Evolutionary conservation across 1,140 invertebrate genomes (phyloP).

Genomic region (Drosophila lacertosa): DNA sequence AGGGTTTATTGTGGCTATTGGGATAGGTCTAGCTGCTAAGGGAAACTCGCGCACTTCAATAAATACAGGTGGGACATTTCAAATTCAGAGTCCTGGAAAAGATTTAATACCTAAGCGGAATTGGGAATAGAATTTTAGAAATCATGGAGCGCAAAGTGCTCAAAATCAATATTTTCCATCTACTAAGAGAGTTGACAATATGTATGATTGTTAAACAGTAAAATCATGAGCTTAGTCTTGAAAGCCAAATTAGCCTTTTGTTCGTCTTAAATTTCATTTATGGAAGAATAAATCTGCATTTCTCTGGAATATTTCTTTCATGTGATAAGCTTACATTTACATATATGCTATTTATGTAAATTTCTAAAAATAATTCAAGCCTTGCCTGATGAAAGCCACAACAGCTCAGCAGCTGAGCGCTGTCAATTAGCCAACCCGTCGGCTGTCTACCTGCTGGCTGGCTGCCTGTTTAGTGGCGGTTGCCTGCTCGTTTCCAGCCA

Average conservation of each 20-base stretch:
- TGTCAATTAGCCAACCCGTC: conserved; percentile 64
- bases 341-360: background rate
- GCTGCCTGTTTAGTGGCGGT: background rate
- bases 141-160: background rate
- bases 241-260: no score
- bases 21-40: conserved; percentile 13
- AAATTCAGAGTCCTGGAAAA: background rate
- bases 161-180: no score
- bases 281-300: background rate
- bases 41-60: conserved; percentile 1
- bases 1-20: conserved; percentile 16
- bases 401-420: conserved; percentile 41
- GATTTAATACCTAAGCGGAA: conserved; percentile 13
- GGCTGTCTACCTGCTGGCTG: background rate
- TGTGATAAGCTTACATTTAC: background rate
- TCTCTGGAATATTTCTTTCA: background rate
- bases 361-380: background rate
- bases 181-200: no score
- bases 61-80: background rate
- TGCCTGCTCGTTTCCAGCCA: conserved; percentile 15
- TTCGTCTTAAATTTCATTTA: no score
- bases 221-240: no score
- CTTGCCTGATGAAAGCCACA: background rate
- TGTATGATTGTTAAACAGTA: no score
- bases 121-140: background rate